Conservation (phyloP, 1,140 invertebrate genomes). For the Drosophila fuyamai region DNA sequence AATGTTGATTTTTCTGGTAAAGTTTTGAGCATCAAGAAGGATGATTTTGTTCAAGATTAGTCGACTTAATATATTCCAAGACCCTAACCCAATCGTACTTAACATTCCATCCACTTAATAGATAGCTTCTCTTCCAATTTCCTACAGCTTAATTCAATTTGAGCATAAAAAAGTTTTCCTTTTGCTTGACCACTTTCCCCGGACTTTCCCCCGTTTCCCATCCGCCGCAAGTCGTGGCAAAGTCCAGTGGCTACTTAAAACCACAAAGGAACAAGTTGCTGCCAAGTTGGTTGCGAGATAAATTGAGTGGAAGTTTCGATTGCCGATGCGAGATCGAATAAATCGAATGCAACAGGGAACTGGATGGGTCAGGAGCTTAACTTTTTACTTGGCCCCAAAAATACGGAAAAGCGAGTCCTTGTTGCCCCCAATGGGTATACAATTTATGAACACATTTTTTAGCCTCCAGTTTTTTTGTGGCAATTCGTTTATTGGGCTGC, state of each 20-base stretch:
- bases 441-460: slow-evolving; percentile 56
- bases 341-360: slow-evolving; percentile 54
- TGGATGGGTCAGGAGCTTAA: not conserved
- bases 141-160: slow-evolving; percentile 49
- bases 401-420: slow-evolving; percentile 16
- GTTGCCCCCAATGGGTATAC: slow-evolving; percentile 6
- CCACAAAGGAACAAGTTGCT: slow-evolving; percentile 52
- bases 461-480: slow-evolving; percentile 8
- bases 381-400: slow-evolving; percentile 9
- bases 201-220: slow-evolving; percentile 1
- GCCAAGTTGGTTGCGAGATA: slow-evolving; percentile 34
- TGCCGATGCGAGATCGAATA: slow-evolving; percentile 31
- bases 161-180: slow-evolving; percentile 36
- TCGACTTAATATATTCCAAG: not conserved
- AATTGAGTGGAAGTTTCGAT: slow-evolving; percentile 62
- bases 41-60: not conserved
- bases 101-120: slow-evolving; percentile 30
- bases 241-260: slow-evolving; percentile 48
- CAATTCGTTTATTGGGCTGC: slow-evolving; percentile 62
- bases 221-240: slow-evolving; percentile 9
- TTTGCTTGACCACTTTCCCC: slow-evolving; percentile 16
- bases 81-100: not conserved
- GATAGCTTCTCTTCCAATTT: slow-evolving; percentile 7
- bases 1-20: no score
- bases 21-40: not conserved